Base-by-base conservation (phyloP, 2,888 invertebrate species). In the Prenolepis imparis region DNA sequence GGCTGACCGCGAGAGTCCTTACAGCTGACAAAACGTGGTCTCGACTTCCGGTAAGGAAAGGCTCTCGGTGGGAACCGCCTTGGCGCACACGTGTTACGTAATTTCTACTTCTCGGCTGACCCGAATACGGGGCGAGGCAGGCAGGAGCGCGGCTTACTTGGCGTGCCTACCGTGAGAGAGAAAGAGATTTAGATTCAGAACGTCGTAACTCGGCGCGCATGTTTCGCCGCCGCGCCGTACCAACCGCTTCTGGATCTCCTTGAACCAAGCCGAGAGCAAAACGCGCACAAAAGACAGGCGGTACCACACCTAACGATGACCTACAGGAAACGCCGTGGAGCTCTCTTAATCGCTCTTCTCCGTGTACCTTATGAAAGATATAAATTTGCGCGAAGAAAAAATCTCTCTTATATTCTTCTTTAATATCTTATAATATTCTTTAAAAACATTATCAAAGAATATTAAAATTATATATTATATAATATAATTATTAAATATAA, bases 101-200 rank as follows among this genome's bases (percentile, higher is more conserved):
- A 93, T 89, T 83, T 57, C 80, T 86, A 85, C 82, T 84, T 86
- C 87, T 89, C 90, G 91, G 91, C 91, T 94, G 94, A 94, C 93
- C 94, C 93, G 93, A 94, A 94, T 94, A 92, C 93, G 89, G 89
- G 90, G 90, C 91, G 91, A 89, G 92, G 88, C 88, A 84, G 83
- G 59, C 15, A 63, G 21, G 77, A 39, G 74, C 48, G 74, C 39
- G 39, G 66, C n/a, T 28, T 28, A 3, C 28, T 28, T 87, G 83
- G 88, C 89, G 78, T 85, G 86, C 83, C 90, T 91, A 94, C 93
- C 94, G 94, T 94, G 94, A 94, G 94, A 89, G 89, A 89, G 94
- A 94, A 94, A 93, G 94, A 89, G 89, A 89, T 89, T 93, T 91
- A 91, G 92, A 94, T 93, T 91, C 93, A 93, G 92, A 93, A 89